Evolutionary conservation across 2,888 invertebrate species (phyloP).

Genomic region (Meliscaeva auricollis): DNA sequence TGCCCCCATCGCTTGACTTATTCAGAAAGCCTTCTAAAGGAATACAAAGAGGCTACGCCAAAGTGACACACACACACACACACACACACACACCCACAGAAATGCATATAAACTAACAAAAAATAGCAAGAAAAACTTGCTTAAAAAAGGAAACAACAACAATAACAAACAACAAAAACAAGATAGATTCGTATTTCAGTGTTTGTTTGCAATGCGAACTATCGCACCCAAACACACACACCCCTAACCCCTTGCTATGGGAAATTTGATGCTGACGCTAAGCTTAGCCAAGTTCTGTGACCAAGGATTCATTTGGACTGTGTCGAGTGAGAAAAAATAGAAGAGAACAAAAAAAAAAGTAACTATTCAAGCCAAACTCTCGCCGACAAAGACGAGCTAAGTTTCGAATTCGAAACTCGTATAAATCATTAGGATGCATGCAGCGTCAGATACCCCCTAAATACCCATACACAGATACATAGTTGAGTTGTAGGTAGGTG

Average conservation of each 20-base stretch:
- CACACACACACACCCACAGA: not conserved
- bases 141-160: constrained; percentile 12
- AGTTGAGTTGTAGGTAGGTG: not conserved
- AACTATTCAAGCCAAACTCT: constrained; percentile 64
- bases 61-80: not conserved
- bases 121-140: not conserved
- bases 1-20: constrained; percentile 42
- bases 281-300: not conserved
- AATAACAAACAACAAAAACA: constrained; percentile 58
- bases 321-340: not conserved
- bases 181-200: constrained; percentile 60
- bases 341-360: constrained; percentile 33
- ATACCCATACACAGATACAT: not conserved
- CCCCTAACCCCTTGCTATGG: constrained; percentile 40
- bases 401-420: constrained; percentile 72
- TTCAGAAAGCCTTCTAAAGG: constrained; percentile 50
- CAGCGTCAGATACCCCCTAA: constrained; percentile 36
- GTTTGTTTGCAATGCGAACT: constrained; percentile 64
- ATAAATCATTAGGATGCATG: constrained; percentile 71
- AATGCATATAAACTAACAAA: not conserved
- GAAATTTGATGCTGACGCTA: constrained; percentile 54
- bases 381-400: constrained; percentile 71
- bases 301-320: constrained; percentile 54
- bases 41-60: constrained; percentile 34
- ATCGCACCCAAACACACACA: constrained; percentile 7